Evolutionary conservation across 1,140 invertebrate species (phyloP).

Genomic region (Anagrus nilaparvatae): DNA sequence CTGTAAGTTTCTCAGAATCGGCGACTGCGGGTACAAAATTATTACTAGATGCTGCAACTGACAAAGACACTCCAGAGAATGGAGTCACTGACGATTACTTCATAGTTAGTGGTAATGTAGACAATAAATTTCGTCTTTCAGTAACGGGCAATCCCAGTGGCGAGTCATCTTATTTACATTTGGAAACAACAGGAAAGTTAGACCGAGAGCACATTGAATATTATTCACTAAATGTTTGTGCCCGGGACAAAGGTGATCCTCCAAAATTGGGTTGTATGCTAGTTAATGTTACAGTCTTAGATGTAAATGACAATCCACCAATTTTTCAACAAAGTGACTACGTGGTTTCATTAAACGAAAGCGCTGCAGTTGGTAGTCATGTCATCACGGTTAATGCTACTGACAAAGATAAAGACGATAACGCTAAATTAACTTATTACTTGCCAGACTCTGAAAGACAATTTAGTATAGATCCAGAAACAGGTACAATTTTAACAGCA

Average conservation of each 20-base stretch:
- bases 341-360: conserved; percentile 84
- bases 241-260: conserved; percentile 73
- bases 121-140: conserved; percentile 75
- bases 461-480: conserved; percentile 81
- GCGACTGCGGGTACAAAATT: conserved; percentile 76
- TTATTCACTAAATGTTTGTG: conserved; percentile 83
- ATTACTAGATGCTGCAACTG: conserved; percentile 76
- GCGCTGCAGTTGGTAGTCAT: conserved; percentile 72
- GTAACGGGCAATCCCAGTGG: conserved; percentile 81
- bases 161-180: conserved; percentile 77
- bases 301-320: conserved; percentile 92
- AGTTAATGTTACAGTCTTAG: conserved; percentile 84
- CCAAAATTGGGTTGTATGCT: conserved; percentile 71
- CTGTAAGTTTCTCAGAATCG: conserved; percentile 82
- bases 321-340: conserved; percentile 90
- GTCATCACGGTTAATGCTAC: conserved; percentile 85
- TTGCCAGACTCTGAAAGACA: conserved; percentile 73
- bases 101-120: conserved; percentile 78
- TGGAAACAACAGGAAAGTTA: conserved; percentile 81
- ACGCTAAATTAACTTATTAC: conserved; percentile 86
- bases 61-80: conserved; percentile 76
- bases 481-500: conserved; percentile 72
- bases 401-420: conserved; percentile 85
- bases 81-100: conserved; percentile 77
- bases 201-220: conserved; percentile 77